Percentiles rank a stretch among this genome's conserved stretches.
These are phyloP conservation scores for Petrocephalus zakoni DNA, from an alignment of 2,113 vertebrate species.

Conservation along the genomic window DNA sequence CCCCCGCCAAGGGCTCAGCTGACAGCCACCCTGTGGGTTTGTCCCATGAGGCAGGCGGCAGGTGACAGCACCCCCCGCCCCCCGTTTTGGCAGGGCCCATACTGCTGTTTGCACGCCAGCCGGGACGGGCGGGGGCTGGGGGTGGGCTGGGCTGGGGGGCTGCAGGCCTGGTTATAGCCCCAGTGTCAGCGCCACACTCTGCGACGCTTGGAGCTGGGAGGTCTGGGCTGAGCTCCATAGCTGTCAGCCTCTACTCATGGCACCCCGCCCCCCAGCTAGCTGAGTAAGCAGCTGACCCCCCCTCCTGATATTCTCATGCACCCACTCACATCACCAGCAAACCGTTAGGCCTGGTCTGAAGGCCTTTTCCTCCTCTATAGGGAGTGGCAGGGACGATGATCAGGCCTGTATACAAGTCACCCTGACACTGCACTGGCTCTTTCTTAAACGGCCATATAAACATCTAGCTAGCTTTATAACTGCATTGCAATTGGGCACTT, in stretches of 20 bases:
- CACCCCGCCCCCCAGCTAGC: slow-evolving; percentile 4
- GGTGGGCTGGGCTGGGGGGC: neutral
- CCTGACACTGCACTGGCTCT: neutral
- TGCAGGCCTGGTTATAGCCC: slow-evolving; percentile 19
- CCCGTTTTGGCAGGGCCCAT: neutral
- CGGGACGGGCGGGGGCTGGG: neutral
- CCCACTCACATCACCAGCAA: neutral
- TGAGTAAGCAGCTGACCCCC: neutral
- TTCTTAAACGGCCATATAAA: too few relatives aligned
- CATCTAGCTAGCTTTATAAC: neutral
- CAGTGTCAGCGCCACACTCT: slow-evolving; percentile 33
- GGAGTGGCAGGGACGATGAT: neutral
- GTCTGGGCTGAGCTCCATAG: slow-evolving; percentile 34
- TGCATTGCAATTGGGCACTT: neutral
- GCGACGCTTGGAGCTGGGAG: slow-evolving; percentile 29
- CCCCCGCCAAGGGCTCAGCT: too few relatives aligned
- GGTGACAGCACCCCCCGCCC: slow-evolving; percentile 17
- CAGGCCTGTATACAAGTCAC: neutral
- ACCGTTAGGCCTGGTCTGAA: neutral
- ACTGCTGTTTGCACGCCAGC: neutral
- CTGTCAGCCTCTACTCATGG: slow-evolving; percentile 32
- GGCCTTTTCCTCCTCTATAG: neutral
- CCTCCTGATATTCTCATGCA: neutral
- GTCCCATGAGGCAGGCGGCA: slow-evolving; percentile 19
- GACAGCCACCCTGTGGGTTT: neutral